Conservation (phyloP, 2,113 vertebrate genomes). For the Helogale parvula region DNA sequence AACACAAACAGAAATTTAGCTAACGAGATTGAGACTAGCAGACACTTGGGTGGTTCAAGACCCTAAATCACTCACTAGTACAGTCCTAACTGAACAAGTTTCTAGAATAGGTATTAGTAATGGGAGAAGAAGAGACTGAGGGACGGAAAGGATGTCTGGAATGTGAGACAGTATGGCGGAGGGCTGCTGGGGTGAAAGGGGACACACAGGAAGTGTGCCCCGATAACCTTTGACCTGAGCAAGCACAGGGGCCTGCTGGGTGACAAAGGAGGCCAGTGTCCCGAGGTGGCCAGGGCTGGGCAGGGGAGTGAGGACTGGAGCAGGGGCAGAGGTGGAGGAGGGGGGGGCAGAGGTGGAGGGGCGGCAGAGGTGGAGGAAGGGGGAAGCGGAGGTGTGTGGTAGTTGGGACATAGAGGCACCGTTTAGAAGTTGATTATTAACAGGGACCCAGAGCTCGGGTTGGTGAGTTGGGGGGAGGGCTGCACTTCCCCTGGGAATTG, state of each 20-base stretch:
- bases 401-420: not conserved
- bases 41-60: not conserved
- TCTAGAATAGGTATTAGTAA: not conserved
- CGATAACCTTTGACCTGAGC: not conserved
- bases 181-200: not conserved
- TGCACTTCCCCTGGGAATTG: not conserved
- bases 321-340: not conserved
- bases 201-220: not conserved
- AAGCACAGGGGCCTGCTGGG: not conserved
- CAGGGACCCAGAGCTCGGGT: not conserved
- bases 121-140: not conserved
- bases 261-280: constrained; percentile 55
- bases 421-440: not conserved
- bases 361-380: not conserved
- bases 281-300: not conserved
- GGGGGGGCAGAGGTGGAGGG: not conserved
- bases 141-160: not conserved
- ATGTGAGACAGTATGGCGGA: not conserved
- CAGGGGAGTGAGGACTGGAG: not conserved
- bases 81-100: accelerated
- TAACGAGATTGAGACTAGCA: not conserved
- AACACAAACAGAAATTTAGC: not conserved
- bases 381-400: not conserved
- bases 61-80: accelerated
- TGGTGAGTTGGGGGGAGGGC: not conserved